Percentiles rank a stretch among this genome's conserved stretches.
Evolutionary conservation across 2,888 invertebrate species (phyloP).

Genomic region (Cabera pusaria): DNA sequence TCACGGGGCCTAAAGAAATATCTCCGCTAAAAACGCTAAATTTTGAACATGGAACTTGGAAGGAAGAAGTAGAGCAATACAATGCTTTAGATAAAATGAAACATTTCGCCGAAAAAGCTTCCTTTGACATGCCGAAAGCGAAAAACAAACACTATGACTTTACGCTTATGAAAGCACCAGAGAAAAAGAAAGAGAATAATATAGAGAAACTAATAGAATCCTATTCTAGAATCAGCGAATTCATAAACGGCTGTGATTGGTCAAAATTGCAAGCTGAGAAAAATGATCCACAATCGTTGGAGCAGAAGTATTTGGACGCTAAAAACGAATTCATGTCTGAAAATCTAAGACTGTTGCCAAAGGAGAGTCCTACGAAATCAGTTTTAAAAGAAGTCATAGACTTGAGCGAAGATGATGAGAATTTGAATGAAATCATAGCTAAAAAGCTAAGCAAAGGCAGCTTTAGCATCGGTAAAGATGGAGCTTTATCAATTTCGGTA

Average conservation of each 20-base stretch:
- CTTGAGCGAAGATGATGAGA: slow-evolving; percentile 63
- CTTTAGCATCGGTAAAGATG: slow-evolving; percentile 69
- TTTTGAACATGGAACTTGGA: slow-evolving; percentile 60
- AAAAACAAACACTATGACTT: slow-evolving; percentile 61
- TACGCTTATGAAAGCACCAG: slow-evolving; percentile 44
- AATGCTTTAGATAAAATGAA: slow-evolving; percentile 80
- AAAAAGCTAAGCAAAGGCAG: slow-evolving; percentile 66
- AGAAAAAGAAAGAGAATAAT: slow-evolving; percentile 46
- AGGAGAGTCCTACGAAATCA: slow-evolving; percentile 56
- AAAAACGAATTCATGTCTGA: slow-evolving; percentile 79
- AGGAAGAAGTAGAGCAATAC: slow-evolving; percentile 66
- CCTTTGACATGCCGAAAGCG: slow-evolving; percentile 70
- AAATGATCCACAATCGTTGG: slow-evolving; percentile 63
- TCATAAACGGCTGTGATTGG: slow-evolving; percentile 79
- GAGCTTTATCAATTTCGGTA: slow-evolving; percentile 71
- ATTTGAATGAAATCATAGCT: slow-evolving; percentile 58
- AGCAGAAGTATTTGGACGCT: slow-evolving; percentile 73
- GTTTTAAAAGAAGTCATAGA: slow-evolving; percentile 69
- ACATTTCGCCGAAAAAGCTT: slow-evolving; percentile 76
- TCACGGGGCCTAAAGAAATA: slow-evolving; percentile 64
- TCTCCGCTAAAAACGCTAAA: slow-evolving; percentile 62
- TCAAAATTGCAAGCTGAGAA: slow-evolving; percentile 59
- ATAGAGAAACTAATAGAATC: slow-evolving; percentile 70
- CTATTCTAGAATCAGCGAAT: slow-evolving; percentile 75
- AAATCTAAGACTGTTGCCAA: slow-evolving; percentile 72